Evolutionary conservation across 2,888 invertebrate species (phyloP), one percentile per base, ranked within the genome.

Genomic region (Polyploca ridens): DNA sequence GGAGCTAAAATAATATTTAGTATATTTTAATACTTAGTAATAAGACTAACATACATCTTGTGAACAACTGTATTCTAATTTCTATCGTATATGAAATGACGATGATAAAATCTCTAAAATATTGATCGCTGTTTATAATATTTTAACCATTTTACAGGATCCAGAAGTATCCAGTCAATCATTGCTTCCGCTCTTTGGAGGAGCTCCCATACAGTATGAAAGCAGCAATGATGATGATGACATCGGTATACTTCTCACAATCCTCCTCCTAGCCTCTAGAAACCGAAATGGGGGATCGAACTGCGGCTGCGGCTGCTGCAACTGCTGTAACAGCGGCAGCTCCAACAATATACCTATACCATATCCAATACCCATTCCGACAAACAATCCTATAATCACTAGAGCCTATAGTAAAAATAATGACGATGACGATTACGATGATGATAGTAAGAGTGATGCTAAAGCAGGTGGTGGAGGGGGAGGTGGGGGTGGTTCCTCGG

Each of bases 331-430:
- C 62, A 81, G 82, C 62, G 69, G 79, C 10, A 74, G 73, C 19
- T 72, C 71, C 59, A 64, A 74, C 13, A 84, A 74, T 33, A 78
- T 89, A 11, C 89, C 88, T 0, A 77, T 90, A 46, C 90, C 90
- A 0, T 89, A 81, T 62, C 90, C 90, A 0, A 86, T 90, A 65
- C 84, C 89, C 0, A 73, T 88, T 19, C 87, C 89, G 0, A 88
- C 81, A 0, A 88, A 85, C 63, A 86, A 78, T 62, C 79, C 87
- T 0, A 71, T 89, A n/a, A 83, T 89, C 10, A 76, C 66, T 5
- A 66, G 63, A 1, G 49, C 61, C 41, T 67, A 57, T 59, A 64
- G 62, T 14, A 41, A 57, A 0, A 69, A 68, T 33, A 63, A 69
- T 7, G 65, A 73, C 3, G n/a, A 69, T 4, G 65, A 68, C 10